Evolutionary conservation across 2,113 vertebrate species (phyloP).

Genomic region (Sylvilagus bachmani): DNA sequence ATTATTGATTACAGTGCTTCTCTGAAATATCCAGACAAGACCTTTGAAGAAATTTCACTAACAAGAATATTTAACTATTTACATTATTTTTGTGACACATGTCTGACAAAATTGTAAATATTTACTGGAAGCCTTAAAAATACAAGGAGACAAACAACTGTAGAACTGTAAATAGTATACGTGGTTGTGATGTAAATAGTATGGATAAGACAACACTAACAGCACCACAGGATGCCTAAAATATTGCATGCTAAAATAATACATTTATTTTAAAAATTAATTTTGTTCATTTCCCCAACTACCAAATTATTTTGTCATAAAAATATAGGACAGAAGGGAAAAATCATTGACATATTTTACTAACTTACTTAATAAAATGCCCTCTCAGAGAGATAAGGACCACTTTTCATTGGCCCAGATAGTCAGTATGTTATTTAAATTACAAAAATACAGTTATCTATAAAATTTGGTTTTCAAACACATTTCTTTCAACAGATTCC

Average conservation of each 20-base stretch:
- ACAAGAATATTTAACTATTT: conserved; percentile 92
- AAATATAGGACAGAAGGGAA: conserved; percentile 78
- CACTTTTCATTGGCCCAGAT: not conserved
- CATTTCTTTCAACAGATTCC: not conserved
- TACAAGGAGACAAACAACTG: conserved; percentile 86
- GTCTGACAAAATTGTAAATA: conserved; percentile 86
- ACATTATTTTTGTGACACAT: conserved; percentile 95
- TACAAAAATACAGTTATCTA: not conserved
- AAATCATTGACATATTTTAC: conserved; percentile 84
- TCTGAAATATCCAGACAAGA: conserved; percentile 89
- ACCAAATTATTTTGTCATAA: conserved; percentile 85
- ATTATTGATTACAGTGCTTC: conserved; percentile 93
- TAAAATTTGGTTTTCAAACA: conserved; percentile 3
- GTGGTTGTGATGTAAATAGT: conserved; percentile 92
- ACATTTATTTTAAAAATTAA: conserved; percentile 89
- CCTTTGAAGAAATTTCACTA: conserved; percentile 88
- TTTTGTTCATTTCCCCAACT: conserved; percentile 81
- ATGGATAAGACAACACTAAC: conserved; percentile 88
- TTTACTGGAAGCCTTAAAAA: conserved; percentile 77
- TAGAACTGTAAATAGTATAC: conserved; percentile 91
- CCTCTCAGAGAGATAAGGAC: conserved; percentile 4
- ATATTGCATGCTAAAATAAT: conserved; percentile 93
- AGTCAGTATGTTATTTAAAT: conserved; percentile 48
- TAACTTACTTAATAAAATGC: conserved; percentile 64
- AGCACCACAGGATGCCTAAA: conserved; percentile 94